phyloP scores from a whole-genome alignment of 2,113 vertebrate species.

The Plestiodon gilberti region DNA sequence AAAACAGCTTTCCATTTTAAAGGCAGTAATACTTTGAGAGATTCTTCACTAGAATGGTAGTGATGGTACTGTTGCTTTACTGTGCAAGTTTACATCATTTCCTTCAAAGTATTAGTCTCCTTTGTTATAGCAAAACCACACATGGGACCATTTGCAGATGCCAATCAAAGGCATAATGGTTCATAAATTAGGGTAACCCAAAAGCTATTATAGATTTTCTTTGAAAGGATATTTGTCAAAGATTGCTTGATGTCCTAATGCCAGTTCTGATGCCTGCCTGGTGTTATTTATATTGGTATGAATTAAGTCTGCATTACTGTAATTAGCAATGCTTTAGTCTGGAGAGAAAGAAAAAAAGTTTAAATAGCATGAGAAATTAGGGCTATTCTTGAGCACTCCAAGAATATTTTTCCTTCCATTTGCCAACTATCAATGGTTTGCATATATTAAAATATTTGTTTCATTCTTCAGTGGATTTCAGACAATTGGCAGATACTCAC shows the following conservation, averaged over 20 bases:
- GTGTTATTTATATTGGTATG: slow-evolving; percentile 27
- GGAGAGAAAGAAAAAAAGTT: background rate
- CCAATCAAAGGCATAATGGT: slow-evolving; percentile 1
- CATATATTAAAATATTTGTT: slow-evolving; percentile 14
- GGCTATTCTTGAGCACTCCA: slow-evolving; percentile 31
- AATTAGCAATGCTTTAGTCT: slow-evolving; percentile 32
- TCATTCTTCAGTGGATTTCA: background rate
- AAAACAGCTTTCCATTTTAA: slow-evolving; percentile 55
- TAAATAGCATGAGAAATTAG: slow-evolving; percentile 47
- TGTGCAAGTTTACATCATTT: slow-evolving; percentile 30
- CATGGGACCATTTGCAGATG: slow-evolving; percentile 20
- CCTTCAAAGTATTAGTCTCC: slow-evolving; percentile 20
- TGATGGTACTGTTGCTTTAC: slow-evolving; percentile 40
- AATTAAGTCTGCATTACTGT: slow-evolving; percentile 41
- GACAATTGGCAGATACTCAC: background rate
- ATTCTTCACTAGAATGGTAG: slow-evolving; percentile 23
- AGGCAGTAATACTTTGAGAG: slow-evolving; percentile 52
- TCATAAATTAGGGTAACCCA: slow-evolving; percentile 34
- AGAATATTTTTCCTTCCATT: slow-evolving; percentile 43
- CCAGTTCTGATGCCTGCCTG: slow-evolving; percentile 14
- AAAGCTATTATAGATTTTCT: slow-evolving; percentile 38
- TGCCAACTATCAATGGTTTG: slow-evolving; percentile 11
- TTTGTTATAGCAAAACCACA: slow-evolving; percentile 38
- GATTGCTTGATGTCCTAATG: slow-evolving; percentile 27
- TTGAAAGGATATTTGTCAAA: slow-evolving; percentile 27